Evolutionary conservation across 2,888 invertebrate species (phyloP).

Genomic region (Podotricha telesiphe): DNA sequence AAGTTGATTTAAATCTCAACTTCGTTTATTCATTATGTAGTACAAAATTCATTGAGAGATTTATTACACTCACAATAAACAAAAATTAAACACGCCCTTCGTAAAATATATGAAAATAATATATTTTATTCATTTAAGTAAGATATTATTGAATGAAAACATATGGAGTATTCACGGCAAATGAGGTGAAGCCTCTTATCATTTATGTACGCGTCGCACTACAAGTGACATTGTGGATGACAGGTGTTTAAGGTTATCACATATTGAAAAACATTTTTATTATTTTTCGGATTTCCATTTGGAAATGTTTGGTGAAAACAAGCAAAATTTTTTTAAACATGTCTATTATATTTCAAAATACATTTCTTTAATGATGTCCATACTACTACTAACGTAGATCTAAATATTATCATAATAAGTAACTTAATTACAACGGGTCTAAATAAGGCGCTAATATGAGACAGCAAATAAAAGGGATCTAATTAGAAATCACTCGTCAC

Average conservation of each 20-base stretch:
- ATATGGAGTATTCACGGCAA: background rate
- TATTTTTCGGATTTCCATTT: background rate
- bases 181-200: constrained; percentile 6
- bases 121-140: constrained; percentile 1
- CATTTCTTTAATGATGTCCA: no score
- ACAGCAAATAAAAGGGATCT: background rate
- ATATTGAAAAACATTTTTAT: background rate
- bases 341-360: no score
- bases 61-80: no score
- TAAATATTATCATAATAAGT: background rate
- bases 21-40: background rate
- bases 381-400: no score
- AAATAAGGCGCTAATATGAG: background rate
- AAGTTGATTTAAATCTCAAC: constrained; percentile 1
- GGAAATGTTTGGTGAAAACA: no score
- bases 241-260: constrained; percentile 10
- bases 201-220: background rate
- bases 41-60: background rate
- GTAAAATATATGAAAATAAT: no score
- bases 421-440: background rate
- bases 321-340: no score
- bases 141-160: background rate
- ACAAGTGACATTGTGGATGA: constrained; percentile 8
- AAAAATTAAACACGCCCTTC: no score
- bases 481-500: background rate